Evolutionary conservation across 2,113 vertebrate genomes (phyloP).

Genomic region (Falco punctatus): DNA sequence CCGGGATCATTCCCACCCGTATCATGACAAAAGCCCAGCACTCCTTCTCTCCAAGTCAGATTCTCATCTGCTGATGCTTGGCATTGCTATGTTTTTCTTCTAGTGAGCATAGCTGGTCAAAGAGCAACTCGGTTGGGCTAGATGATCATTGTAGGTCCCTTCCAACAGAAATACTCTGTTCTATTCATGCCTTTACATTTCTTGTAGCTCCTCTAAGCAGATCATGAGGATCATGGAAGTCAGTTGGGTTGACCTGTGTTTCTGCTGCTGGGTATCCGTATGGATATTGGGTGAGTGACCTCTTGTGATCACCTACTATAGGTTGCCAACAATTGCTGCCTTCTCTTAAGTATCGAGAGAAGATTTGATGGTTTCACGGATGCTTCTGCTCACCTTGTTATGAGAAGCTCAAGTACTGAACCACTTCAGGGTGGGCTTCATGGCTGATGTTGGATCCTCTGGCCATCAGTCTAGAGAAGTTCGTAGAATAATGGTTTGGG

Average conservation of each 20-base stretch:
- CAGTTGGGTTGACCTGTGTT: background rate
- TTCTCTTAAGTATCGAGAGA: background rate
- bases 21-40: rapidly evolving
- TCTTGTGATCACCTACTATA: background rate
- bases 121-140: background rate
- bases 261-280: background rate
- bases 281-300: background rate
- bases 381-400: background rate
- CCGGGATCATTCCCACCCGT: background rate
- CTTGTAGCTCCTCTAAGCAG: background rate
- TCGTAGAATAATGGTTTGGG: background rate
- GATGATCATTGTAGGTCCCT: background rate
- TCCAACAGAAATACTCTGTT: background rate
- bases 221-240: background rate
- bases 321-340: background rate
- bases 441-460: background rate
- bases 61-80: background rate
- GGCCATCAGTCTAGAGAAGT: background rate
- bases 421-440: background rate
- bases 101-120: background rate
- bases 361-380: background rate
- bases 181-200: background rate
- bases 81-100: background rate
- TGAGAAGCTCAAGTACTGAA: background rate
- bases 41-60: background rate